Percentiles rank a stretch among this genome's conserved stretches.
phyloP scores from a whole-genome alignment of 2,888 invertebrate species.

The Drosophila birchii region DNA sequence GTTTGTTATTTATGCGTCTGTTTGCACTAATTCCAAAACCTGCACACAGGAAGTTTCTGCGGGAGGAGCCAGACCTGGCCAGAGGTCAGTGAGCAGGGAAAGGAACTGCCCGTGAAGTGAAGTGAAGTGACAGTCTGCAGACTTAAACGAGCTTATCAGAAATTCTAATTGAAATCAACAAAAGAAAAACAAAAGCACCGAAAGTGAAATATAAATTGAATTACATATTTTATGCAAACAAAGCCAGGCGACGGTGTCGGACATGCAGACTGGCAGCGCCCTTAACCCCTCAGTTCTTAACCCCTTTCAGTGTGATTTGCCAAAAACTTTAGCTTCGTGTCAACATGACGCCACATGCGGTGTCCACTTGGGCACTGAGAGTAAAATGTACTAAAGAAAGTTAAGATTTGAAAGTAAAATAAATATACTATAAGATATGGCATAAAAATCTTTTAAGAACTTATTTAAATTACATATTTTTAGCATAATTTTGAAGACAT shows the following conservation, averaged over 20 bases:
- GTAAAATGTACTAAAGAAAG: not conserved
- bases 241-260: slow-evolving; percentile 15
- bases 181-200: slow-evolving; percentile 33
- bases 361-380: slow-evolving; percentile 14
- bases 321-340: slow-evolving; percentile 40
- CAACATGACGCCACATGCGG: slow-evolving; percentile 43
- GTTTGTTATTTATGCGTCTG: slow-evolving; percentile 80
- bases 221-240: slow-evolving; percentile 79
- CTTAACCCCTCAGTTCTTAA: slow-evolving; percentile 18
- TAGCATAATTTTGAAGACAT: too few species aligned
- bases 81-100: slow-evolving; percentile 33
- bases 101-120: slow-evolving; percentile 6
- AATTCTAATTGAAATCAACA: slow-evolving; percentile 73
- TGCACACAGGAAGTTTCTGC: not conserved
- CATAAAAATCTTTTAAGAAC: too few species aligned
- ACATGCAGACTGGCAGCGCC: slow-evolving; percentile 7
- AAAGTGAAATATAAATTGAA: slow-evolving; percentile 74
- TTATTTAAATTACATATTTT: too few species aligned
- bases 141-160: slow-evolving; percentile 74
- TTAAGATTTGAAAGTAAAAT: too few species aligned
- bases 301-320: slow-evolving; percentile 36
- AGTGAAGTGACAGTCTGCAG: slow-evolving; percentile 59
- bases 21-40: slow-evolving; percentile 70
- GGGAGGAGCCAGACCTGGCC: slow-evolving; percentile 8
- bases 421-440: not conserved